Percentiles rank a stretch among this genome's conserved stretches.
These are phyloP conservation scores for Hypsopygia costalis DNA, from an alignment of 2,888 invertebrate species.

Conservation along the genomic window DNA sequence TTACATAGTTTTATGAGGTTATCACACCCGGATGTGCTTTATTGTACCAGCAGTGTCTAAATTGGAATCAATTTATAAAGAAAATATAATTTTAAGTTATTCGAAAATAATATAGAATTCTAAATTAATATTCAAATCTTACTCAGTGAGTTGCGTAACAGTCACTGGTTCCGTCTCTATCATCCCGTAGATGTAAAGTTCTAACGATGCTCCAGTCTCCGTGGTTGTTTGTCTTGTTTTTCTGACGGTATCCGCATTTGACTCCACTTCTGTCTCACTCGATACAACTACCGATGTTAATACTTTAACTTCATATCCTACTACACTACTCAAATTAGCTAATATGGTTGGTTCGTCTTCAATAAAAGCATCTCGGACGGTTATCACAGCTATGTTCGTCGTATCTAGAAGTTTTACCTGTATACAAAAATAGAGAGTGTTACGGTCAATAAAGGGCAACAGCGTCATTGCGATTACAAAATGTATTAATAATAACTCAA, in stretches of 20 bases:
- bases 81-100: no score
- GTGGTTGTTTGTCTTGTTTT: conserved; percentile 27
- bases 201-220: conserved; percentile 40
- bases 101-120: no score
- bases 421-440: conserved; percentile 26
- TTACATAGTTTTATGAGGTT: conserved; percentile 5
- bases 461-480: no score
- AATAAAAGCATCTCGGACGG: conserved; percentile 54
- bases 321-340: conserved; percentile 38
- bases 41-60: no score
- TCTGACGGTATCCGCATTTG: conserved; percentile 22
- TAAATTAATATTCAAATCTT: no score
- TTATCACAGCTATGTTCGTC: conserved; percentile 62
- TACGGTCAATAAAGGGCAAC: not conserved
- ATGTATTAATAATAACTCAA: no score
- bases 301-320: conserved; percentile 61
- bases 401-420: conserved; percentile 66
- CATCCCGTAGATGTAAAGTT: conserved; percentile 61
- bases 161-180: conserved; percentile 47
- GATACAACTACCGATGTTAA: conserved; percentile 61
- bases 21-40: conserved; percentile 6
- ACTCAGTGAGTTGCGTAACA: conserved; percentile 47
- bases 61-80: no score
- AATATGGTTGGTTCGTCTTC: conserved; percentile 55
- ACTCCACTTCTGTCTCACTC: conserved; percentile 24